phyloP scores from a whole-genome alignment of 2,113 vertebrate genomes.

The Leuciscus idus region DNA sequence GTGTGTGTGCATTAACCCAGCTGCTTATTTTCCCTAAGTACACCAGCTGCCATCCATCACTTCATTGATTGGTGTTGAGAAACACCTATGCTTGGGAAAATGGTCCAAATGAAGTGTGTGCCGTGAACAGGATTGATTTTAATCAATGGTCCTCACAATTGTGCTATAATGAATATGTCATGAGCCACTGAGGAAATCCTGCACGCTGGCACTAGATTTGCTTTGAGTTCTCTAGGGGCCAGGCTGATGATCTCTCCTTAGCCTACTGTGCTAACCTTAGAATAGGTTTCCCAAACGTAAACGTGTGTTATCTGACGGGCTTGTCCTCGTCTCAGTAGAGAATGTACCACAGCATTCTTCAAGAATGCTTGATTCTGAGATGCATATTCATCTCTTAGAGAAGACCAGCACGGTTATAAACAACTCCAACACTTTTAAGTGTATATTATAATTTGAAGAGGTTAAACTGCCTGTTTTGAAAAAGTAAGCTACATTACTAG shows the following conservation, averaged over 20 bases:
- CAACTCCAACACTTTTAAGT: background rate
- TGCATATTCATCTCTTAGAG: background rate
- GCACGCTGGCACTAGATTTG: background rate
- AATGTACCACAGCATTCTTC: background rate
- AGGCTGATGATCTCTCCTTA: slow-evolving; percentile 31
- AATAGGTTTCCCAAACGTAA: background rate
- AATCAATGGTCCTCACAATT: slow-evolving; percentile 65
- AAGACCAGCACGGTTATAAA: background rate
- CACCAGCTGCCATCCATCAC: slow-evolving; percentile 60
- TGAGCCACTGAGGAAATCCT: slow-evolving; percentile 40
- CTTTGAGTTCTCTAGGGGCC: background rate
- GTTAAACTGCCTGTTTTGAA: no score
- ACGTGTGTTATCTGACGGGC: background rate
- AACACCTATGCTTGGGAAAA: slow-evolving; percentile 48
- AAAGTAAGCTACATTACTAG: no score
- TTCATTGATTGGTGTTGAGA: slow-evolving; percentile 59
- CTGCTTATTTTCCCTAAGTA: slow-evolving; percentile 54
- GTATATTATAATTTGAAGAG: background rate
- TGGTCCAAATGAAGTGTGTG: slow-evolving; percentile 44
- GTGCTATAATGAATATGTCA: slow-evolving; percentile 61
- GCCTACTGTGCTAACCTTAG: slow-evolving; percentile 12
- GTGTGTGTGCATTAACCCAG: slow-evolving; percentile 37
- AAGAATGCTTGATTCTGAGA: background rate
- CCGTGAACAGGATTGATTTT: slow-evolving; percentile 48
- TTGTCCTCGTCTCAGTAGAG: background rate